Evolutionary conservation across 2,113 vertebrate genomes (phyloP), one percentile per base, ranked within the genome.

Genomic region (Labrus mixtus): DNA sequence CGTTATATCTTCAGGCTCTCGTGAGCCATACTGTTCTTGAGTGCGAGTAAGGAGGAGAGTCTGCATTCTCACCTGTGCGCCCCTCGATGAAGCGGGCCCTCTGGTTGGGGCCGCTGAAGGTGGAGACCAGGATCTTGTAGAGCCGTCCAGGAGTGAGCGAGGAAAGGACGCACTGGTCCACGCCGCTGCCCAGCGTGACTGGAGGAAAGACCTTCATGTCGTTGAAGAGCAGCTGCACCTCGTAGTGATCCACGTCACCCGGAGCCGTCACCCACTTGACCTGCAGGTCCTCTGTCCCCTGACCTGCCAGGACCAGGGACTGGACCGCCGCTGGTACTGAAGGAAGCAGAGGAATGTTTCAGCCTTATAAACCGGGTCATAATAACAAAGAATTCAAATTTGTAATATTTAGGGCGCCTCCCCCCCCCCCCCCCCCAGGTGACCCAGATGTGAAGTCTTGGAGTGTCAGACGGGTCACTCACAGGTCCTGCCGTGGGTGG

Each of bases 121-220:
- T 98, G 72, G 97, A 94, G 41, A 99, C 96, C 39, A 97, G 93
- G 76, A 99, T 95, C 92, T 97, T 99, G 87, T 99, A 99, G 1
- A 96, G 96, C 10, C 97, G 96, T 20, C 98, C 98, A 0, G 97
- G 97, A 1, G 96, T 98, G 68, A 99, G 95, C 3, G 97, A 96
- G 12, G 95, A 95, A 75, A 99, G 96, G 62, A 86, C 67, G 45
- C 95, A 97, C 67, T 94, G 92, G 0, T 89, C 87, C 3, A 95
- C 88, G 0, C 91, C 92, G 68, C 95, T 96, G 81, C 94, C 93
- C 82, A 99, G 94, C 10, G 96, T 96, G 88, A 97, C 91, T 9
- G 97, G 95, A 37, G 97, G 97, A 73, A 99, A 96, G 78, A 98
- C 96, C 92, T 97, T 98, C 95, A 98, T 96, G 78, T 99, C 98